phyloP scores from a whole-genome alignment of 2,113 vertebrate genomes.

The Poeciliopsis retropinna region DNA sequence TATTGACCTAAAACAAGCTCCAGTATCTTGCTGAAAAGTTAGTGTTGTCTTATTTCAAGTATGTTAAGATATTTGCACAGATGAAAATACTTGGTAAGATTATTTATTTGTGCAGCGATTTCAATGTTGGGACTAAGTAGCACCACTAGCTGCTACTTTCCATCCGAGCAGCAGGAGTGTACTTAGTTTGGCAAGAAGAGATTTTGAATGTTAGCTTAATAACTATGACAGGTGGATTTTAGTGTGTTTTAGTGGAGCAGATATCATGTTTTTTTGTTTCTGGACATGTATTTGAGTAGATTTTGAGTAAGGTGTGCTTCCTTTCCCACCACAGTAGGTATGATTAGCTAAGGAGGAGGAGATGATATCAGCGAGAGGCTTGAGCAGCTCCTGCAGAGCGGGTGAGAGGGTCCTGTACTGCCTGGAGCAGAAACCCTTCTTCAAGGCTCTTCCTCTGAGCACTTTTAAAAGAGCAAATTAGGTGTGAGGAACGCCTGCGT shows the following conservation, averaged over 20 bases:
- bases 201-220: no score
- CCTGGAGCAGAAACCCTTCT: constrained; percentile 66
- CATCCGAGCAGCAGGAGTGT: background rate
- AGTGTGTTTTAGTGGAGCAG: no score
- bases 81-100: no score
- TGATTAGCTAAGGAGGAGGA: constrained; percentile 59
- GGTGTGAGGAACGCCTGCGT: constrained; percentile 48
- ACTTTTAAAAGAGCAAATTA: constrained; percentile 75
- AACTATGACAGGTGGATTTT: no score
- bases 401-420: constrained; percentile 69
- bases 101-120: no score
- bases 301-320: no score
- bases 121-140: no score
- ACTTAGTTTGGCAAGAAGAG: background rate
- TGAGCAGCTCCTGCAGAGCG: constrained; percentile 62
- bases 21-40: no score
- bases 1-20: no score
- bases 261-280: background rate
- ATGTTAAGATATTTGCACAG: no score
- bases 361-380: constrained; percentile 57
- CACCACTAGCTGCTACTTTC: background rate
- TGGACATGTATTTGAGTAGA: background rate
- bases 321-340: constrained; percentile 47
- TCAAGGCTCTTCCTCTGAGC: constrained; percentile 68
- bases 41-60: no score